Percentiles rank a stretch among this genome's conserved stretches.
These are phyloP conservation scores for Choloepus didactylus DNA, from an alignment of 2,797 vertebrate species.

Conservation along the genomic window DNA sequence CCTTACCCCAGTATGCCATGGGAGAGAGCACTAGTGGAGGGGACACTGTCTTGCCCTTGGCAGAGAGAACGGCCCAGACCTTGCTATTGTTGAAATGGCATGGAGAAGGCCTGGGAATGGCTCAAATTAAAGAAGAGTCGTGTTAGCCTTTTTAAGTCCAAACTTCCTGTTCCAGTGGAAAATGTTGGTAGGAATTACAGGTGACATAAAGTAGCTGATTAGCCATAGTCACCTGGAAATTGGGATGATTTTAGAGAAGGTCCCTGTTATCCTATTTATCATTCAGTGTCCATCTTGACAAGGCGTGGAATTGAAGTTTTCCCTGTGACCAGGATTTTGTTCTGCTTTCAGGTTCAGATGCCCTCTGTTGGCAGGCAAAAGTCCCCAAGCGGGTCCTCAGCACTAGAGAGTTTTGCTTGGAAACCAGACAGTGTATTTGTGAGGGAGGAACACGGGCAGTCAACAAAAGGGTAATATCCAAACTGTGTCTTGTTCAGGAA, in stretches of 20 bases:
- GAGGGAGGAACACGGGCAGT: not conserved
- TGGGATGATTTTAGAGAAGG: not conserved
- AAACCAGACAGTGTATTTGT: not conserved
- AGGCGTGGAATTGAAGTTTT: not conserved
- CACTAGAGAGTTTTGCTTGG: not conserved
- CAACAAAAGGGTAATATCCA: not conserved
- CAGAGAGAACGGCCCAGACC: not conserved
- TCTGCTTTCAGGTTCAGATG: constrained; percentile 6
- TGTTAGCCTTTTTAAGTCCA: not conserved
- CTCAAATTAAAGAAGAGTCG: not conserved
- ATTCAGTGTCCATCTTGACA: not conserved
- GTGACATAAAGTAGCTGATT: not conserved
- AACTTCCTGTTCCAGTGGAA: not conserved
- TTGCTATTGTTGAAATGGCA: not conserved
- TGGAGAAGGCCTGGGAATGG: not conserved
- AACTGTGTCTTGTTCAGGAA: not conserved
- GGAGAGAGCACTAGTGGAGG: not conserved
- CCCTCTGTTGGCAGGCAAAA: constrained; percentile 68
- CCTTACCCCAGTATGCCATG: not conserved
- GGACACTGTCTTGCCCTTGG: not conserved
- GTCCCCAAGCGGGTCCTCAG: not conserved
- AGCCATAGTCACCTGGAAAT: not conserved
- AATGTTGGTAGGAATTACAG: not conserved
- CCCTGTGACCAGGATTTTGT: not conserved
- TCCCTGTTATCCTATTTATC: not conserved